These are phyloP conservation scores for Nephrotoma appendiculata DNA, from an alignment of 2,888 invertebrate species.

Conservation along the genomic window DNA sequence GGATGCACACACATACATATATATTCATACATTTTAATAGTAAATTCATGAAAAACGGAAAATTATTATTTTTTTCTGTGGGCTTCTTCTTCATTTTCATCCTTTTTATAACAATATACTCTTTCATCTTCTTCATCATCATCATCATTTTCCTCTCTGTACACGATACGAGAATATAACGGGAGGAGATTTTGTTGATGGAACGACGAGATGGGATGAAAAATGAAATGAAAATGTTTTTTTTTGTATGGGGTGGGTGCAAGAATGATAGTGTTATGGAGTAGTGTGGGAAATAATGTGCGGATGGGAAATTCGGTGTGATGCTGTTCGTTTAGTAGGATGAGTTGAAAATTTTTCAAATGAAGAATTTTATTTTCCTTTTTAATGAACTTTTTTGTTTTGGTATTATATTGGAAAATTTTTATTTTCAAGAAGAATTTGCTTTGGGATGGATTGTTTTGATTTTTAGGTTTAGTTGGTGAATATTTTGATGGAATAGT, in stretches of 20 bases:
- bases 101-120: neutral
- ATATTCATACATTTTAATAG: neutral
- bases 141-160: neutral
- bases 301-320: neutral
- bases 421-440: neutral
- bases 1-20: constrained; percentile 13
- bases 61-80: neutral
- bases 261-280: neutral
- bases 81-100: neutral
- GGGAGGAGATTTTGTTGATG: neutral
- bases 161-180: neutral
- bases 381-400: neutral
- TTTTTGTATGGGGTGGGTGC: neutral
- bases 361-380: neutral
- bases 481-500: too few relatives aligned
- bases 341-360: neutral
- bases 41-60: neutral
- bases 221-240: neutral
- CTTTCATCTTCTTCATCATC: neutral
- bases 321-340: neutral
- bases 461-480: too few relatives aligned
- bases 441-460: neutral
- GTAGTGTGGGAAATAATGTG: neutral
- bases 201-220: neutral
- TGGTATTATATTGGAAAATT: neutral